phyloP scores from a whole-genome alignment of 2,113 vertebrate genomes.

The Sebastes fasciatus region DNA sequence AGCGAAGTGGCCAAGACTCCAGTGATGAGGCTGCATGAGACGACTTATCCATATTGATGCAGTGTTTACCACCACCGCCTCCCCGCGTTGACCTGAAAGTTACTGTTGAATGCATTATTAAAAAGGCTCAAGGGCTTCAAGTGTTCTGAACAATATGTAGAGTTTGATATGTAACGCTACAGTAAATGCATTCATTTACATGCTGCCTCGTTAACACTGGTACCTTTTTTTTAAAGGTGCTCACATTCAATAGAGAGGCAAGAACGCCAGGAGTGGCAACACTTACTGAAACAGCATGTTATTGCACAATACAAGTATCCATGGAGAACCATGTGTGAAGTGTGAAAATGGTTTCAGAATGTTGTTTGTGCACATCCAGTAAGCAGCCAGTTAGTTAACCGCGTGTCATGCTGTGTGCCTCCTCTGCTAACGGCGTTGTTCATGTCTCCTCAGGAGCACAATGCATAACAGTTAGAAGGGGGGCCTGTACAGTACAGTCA shows the following conservation, averaged over 20 bases:
- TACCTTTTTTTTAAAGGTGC: constrained; percentile 1
- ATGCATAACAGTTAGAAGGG: constrained; percentile 1
- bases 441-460: constrained; percentile 2
- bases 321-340: constrained; percentile 22
- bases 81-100: constrained; percentile 26
- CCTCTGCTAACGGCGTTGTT: not conserved
- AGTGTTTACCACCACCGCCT: constrained; percentile 47
- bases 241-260: not conserved
- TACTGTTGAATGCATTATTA: constrained; percentile 58
- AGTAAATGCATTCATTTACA: constrained; percentile 3
- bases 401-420: constrained; percentile 24
- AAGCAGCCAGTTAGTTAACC: constrained; percentile 16
- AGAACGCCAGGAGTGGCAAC: not conserved
- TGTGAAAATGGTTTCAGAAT: constrained; percentile 34
- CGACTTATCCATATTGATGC: constrained; percentile 60
- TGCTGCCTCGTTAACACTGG: not conserved
- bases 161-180: constrained; percentile 30
- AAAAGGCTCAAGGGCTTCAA: constrained; percentile 47
- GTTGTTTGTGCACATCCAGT: constrained; percentile 23
- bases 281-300: constrained; percentile 2
- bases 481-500: not conserved
- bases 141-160: constrained; percentile 30
- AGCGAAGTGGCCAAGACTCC: constrained; percentile 30
- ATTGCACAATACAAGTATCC: not conserved
- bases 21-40: constrained; percentile 23